Conservation (phyloP, 2,888 invertebrate genomes). For the Lepetodrilus schrolli region DNA sequence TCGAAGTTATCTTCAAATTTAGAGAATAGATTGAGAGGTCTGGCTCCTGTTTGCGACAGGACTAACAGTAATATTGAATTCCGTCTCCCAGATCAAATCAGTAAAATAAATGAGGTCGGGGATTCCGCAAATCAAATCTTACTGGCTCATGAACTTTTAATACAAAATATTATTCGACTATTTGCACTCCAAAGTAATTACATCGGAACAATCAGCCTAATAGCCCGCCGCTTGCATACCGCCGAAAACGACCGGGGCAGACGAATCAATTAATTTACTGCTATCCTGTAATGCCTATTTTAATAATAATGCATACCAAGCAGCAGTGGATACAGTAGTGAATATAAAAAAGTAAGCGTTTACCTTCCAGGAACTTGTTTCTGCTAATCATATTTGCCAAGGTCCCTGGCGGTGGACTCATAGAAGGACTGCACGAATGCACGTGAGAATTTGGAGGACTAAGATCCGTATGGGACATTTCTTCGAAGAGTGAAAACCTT, state of each 20-base stretch:
- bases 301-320: slow-evolving; percentile 20
- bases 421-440: slow-evolving; percentile 1
- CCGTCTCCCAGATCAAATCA: slow-evolving; percentile 34
- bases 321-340: background rate
- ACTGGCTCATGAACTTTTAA: slow-evolving; percentile 33
- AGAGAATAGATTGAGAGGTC: slow-evolving; percentile 22
- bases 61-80: slow-evolving; percentile 25
- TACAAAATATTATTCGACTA: slow-evolving; percentile 37
- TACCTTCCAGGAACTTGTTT: slow-evolving; percentile 71
- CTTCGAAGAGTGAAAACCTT: background rate
- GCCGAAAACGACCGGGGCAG: background rate
- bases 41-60: background rate
- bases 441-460: background rate
- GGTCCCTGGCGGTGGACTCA: slow-evolving; percentile 48
- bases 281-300: slow-evolving; percentile 24
- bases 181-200: slow-evolving; percentile 33
- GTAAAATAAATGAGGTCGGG: slow-evolving; percentile 31
- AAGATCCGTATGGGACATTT: background rate
- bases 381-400: slow-evolving; percentile 69
- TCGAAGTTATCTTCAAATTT: slow-evolving; percentile 22
- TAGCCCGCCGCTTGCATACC: slow-evolving; percentile 1
- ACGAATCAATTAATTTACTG: slow-evolving; percentile 21
- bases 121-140: slow-evolving; percentile 37
- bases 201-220: slow-evolving; percentile 32
- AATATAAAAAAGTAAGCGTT: slow-evolving; percentile 31